Base-by-base conservation (phyloP, 92 coral and sea anemone species). In the Blastomussa wellsi region DNA sequence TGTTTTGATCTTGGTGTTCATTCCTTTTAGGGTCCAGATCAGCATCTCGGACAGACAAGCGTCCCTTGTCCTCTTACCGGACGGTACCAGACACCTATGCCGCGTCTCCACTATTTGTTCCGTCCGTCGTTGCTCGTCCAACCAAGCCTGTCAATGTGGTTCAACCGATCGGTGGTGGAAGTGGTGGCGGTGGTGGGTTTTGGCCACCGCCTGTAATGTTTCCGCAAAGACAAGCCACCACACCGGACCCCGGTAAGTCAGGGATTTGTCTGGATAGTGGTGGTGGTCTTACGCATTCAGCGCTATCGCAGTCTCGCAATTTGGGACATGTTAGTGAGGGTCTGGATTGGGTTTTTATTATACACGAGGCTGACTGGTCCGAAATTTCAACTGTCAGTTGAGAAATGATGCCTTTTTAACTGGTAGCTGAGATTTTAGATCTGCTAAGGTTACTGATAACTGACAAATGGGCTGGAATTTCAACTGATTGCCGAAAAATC, bases 171-270 rank as follows among this genome's bases (percentile, higher is more conserved):
- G 31, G 74, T 3, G 90, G 93, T 0, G 88, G 93, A 55, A 95
- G 95, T 13, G 31, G 74, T 3, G 90, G 93, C 0, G 88, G 93
- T 65, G 98, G 95, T 13, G 93, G 92, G 20, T 77, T 87, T 26
- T 92, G 98, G 98, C 96, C 96, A 7, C 95, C 98, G 15, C 81
- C 91, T 51, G 92, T 90, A 16, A 26, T 78, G 51, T 93, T 90
- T 31, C 93, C 92, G 22, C 83, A 82, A 32, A 79, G 93, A 47
- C 84, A 88, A 76, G 89, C 79, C 12, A 79, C 88, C 71, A 88
- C 95, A 35, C 95, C 95, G 14, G 95, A 92, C 48, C 88, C 86
- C 39, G 79, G 95, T 92, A 68, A 88, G 92, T 82, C 20, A 39
- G 13, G 19, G 72, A 57, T 70, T 32, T 20, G 22, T n/a, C 32